Percentiles rank a stretch among this genome's conserved stretches.
These are phyloP conservation scores for Busseola fusca DNA, from an alignment of 2,888 invertebrate genomes.

Conservation along the genomic window DNA sequence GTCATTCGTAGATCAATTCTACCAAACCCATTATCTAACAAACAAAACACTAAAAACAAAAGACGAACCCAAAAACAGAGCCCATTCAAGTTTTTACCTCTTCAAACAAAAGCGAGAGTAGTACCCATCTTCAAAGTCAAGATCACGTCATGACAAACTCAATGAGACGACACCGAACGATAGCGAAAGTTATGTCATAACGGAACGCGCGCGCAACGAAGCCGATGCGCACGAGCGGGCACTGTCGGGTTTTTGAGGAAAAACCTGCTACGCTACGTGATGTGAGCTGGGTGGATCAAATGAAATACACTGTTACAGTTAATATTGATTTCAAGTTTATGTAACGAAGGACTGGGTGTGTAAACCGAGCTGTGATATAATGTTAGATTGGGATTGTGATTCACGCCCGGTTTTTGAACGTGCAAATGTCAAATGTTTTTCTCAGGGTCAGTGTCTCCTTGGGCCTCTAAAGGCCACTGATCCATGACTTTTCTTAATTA, in stretches of 20 bases:
- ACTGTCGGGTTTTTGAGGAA: conserved; percentile 44
- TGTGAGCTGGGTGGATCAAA: conserved; percentile 29
- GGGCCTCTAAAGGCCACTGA: not conserved
- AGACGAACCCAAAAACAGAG: not conserved
- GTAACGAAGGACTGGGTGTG: conserved; percentile 15
- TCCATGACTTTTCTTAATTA: too few relatives aligned
- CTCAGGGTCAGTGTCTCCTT: not conserved
- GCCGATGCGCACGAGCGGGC: conserved; percentile 56
- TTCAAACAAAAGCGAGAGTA: conserved; percentile 55
- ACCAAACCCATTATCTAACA: too few relatives aligned
- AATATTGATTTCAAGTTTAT: conserved; percentile 47
- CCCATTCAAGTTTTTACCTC: conserved; percentile 25
- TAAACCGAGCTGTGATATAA: conserved; percentile 35
- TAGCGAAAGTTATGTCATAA: conserved; percentile 62
- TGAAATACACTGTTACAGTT: conserved; percentile 23
- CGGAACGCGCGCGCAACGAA: conserved; percentile 45
- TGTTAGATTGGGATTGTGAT: conserved; percentile 10
- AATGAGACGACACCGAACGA: conserved; percentile 57
- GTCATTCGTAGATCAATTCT: too few relatives aligned
- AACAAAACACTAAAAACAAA: conserved; percentile 3
- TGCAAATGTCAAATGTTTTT: not conserved
- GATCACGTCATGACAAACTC: conserved; percentile 52
- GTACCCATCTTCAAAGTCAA: conserved; percentile 56
- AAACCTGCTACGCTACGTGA: conserved; percentile 47
- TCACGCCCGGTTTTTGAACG: not conserved